Evolutionary conservation across 2,888 invertebrate species (phyloP), one percentile per base, ranked within the genome.

Genomic region (Axea sp.): DNA sequence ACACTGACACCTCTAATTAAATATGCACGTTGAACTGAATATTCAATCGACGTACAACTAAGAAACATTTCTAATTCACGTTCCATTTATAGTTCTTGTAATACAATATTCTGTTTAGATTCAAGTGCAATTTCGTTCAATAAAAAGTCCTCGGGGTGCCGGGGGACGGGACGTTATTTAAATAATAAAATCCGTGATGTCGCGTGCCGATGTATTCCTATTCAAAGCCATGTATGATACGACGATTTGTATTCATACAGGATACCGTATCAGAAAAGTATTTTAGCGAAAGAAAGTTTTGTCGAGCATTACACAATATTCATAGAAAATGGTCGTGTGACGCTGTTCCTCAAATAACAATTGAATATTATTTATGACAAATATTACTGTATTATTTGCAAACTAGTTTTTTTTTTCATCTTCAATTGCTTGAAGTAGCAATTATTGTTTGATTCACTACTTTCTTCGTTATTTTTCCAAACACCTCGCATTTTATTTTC

Each of bases 101-200:
- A 33, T 45, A 53, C 28, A 43, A 39, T 65, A 53, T 65, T 53
- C 64, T 14, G 28, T 35, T 35, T 28, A 65, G 64, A 65, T 65
- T 43, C 53, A 51, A 53, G 35, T 41, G 26, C 24, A n/a, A 51
- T 26, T 51, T 15, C 9, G 30, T n/a, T 33, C 41, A 31, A 41
- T 51, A 41, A 39, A 51, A 33, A 41, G 26, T 26, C 14, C 19
- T 11, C 9, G 14, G 15, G 24, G 4, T n/a, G 15, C n/a, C 9
- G n/a, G n/a, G n/a, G n/a, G n/a, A n/a, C n/a, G 1, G 7, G 3
- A 9, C 7, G 14, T 49, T 49, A 49, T 47, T 39, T 49, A 37
- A 49, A 49, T 49, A 49, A 31, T 39, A 39, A 28, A 60, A 19
- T 33, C 14, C 12, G 12, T 7, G 37, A n/a, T n/a, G n/a, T 5